Evolutionary conservation across 2,888 invertebrate species (phyloP).

Genomic region (Thereva nobilitata): DNA sequence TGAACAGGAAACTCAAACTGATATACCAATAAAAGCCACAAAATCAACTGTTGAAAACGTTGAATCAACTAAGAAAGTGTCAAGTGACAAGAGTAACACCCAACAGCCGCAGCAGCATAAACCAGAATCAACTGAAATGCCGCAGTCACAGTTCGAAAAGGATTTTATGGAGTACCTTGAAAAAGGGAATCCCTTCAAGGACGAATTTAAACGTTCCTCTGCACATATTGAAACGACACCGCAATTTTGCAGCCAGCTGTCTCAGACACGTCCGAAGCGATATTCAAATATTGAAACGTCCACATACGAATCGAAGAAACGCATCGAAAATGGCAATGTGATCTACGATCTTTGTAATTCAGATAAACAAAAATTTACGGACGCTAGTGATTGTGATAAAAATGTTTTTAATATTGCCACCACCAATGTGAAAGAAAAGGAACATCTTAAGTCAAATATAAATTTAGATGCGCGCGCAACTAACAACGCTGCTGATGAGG

Average conservation of each 20-base stretch:
- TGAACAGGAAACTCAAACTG: conserved; percentile 46
- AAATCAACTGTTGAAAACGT: conserved; percentile 10
- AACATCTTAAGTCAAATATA: conserved; percentile 54
- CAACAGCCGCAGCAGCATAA: conserved; percentile 28
- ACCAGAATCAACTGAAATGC: conserved; percentile 45
- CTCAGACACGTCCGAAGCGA: conserved; percentile 49
- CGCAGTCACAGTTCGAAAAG: conserved; percentile 35
- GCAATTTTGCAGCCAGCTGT: conserved; percentile 44
- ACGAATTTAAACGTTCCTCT: conserved; percentile 53
- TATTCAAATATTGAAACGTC: conserved; percentile 57
- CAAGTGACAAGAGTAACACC: conserved; percentile 32
- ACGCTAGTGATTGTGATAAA: conserved; percentile 10
- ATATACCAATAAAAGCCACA: conserved; percentile 38
- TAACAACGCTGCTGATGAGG: too few species aligned
- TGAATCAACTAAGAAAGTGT: background rate
- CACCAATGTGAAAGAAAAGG: background rate
- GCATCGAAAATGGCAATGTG: conserved; percentile 55
- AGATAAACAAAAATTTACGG: conserved; percentile 41
- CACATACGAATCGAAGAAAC: conserved; percentile 51
- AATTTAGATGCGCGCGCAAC: conserved; percentile 51
- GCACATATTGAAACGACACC: conserved; percentile 50
- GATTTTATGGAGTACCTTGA: conserved; percentile 8
- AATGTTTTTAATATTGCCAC: background rate
- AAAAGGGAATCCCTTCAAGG: conserved; percentile 31
- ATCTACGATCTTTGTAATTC: conserved; percentile 52